Evolutionary conservation across 2,113 vertebrate species (phyloP).

Genomic region (Cephalopterus ornatus): DNA sequence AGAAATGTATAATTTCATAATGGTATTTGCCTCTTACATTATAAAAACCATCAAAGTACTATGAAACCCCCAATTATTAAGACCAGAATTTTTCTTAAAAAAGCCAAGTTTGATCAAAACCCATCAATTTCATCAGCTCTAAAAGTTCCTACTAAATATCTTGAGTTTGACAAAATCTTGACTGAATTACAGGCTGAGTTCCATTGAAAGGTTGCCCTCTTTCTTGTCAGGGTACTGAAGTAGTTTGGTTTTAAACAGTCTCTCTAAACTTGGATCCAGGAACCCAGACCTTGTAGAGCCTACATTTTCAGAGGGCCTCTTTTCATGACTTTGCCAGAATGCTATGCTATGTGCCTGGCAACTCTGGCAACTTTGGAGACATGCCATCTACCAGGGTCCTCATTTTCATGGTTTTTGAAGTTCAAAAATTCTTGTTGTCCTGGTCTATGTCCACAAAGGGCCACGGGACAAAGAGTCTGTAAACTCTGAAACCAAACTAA

Average conservation of each 20-base stretch:
- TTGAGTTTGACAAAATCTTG: not conserved
- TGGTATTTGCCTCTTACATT: not conserved
- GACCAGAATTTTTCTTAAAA: not conserved
- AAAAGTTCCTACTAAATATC: not conserved
- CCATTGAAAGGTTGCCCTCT: accelerated
- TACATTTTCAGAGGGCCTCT: not conserved
- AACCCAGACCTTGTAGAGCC: not conserved
- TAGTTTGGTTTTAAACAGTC: not conserved
- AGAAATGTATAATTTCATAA: not conserved
- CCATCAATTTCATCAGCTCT: not conserved
- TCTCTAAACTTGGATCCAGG: not conserved
- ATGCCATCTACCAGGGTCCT: not conserved
- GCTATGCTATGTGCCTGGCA: accelerated
- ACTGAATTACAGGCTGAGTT: not conserved
- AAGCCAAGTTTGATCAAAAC: not conserved
- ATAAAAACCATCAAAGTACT: not conserved
- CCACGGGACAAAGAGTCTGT: not conserved
- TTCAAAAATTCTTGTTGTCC: not conserved
- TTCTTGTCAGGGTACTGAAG: not conserved
- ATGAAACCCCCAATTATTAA: not conserved
- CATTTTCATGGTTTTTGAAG: not conserved
- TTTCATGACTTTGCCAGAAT: not conserved
- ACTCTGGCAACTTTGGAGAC: not conserved
- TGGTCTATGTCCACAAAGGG: not conserved
- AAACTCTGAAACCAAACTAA: not conserved